These are phyloP conservation scores for Trichogramma pretiosum DNA, from an alignment of 1,140 invertebrate genomes.

Conservation along the genomic window DNA sequence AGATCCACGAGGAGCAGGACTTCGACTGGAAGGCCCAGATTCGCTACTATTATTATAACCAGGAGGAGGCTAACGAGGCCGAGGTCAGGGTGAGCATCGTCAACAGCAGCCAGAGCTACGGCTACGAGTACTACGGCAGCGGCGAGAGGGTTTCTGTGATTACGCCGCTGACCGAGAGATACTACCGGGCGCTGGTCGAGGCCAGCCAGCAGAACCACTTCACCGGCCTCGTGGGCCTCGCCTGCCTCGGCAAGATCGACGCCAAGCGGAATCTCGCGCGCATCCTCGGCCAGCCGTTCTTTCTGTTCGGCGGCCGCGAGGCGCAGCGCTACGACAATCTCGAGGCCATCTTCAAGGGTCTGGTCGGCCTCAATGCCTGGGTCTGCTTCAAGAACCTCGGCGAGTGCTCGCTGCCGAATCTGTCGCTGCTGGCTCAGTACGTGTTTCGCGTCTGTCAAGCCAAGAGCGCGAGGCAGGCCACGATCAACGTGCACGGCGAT, in stretches of 20 bases:
- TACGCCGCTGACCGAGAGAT: constrained; percentile 83
- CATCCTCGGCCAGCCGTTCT: constrained; percentile 55
- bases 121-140: constrained; percentile 74
- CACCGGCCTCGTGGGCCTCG: constrained; percentile 55
- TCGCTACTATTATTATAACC: constrained; percentile 61
- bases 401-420: constrained; percentile 49
- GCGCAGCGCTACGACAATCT: constrained; percentile 54
- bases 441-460: constrained; percentile 46
- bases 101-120: constrained; percentile 67
- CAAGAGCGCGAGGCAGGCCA: constrained; percentile 43
- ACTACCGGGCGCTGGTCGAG: constrained; percentile 83
- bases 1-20: constrained; percentile 50
- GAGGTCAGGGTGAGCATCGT: constrained; percentile 64
- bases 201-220: constrained; percentile 57
- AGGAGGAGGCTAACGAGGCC: constrained; percentile 44
- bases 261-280: constrained; percentile 60
- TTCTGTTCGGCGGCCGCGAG: constrained; percentile 59
- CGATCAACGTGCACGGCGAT: constrained; percentile 54
- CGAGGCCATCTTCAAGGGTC: constrained; percentile 53
- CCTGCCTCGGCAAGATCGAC: constrained; percentile 63
- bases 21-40: constrained; percentile 88
- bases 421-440: constrained; percentile 48
- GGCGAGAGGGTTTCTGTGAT: constrained; percentile 75
- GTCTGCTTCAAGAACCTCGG: constrained; percentile 66
- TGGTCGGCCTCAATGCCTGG: constrained; percentile 60